Percentiles rank a stretch among this genome's conserved stretches.
Conservation (phyloP, 2,113 vertebrate species). For the Aleadryas rufinucha region DNA sequence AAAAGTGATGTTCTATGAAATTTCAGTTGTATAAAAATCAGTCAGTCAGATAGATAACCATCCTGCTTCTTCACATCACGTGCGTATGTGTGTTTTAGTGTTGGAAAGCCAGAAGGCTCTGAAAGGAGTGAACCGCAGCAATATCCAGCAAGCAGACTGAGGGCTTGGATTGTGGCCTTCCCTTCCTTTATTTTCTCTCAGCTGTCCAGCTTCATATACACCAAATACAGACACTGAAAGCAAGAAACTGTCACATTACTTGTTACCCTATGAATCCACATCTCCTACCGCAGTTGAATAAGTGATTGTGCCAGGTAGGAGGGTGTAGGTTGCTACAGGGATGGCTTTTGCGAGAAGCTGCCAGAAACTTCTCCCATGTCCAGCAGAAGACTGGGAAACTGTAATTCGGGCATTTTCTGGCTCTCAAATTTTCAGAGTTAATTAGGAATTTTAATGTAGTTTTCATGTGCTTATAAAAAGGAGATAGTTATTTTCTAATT, state of each 20-base stretch:
- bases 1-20: background rate
- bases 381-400: background rate
- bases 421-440: background rate
- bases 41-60: background rate
- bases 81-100: background rate
- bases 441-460: background rate
- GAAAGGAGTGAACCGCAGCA: background rate
- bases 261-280: background rate
- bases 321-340: too few species aligned
- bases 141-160: background rate
- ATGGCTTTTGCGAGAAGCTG: background rate
- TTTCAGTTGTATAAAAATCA: background rate
- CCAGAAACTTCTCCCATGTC: background rate
- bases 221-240: background rate
- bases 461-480: background rate
- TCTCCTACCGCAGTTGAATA: accelerated
- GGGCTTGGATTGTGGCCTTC: background rate
- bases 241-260: background rate
- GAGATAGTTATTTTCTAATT: background rate
- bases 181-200: background rate
- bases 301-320: background rate
- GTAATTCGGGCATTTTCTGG: background rate
- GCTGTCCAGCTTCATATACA: background rate
- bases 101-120: background rate
- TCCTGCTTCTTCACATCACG: background rate